Percentiles rank a stretch among this genome's conserved stretches.
Evolutionary conservation across 2,113 vertebrate species (phyloP).

Genomic region (Semnornis frantzii): DNA sequence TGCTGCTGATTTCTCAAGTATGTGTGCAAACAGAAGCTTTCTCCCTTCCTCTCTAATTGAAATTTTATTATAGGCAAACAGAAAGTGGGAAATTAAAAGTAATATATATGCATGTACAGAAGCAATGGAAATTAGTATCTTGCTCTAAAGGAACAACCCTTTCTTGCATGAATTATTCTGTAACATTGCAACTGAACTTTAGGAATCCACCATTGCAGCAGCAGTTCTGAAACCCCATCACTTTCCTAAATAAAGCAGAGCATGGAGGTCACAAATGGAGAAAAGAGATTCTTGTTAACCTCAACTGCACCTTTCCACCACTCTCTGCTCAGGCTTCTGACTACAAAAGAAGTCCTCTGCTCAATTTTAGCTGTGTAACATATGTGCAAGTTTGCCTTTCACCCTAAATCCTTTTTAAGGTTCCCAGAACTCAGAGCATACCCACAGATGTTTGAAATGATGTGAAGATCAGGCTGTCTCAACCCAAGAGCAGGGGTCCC

Average conservation of each 20-base stretch:
- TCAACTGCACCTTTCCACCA: neutral
- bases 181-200: neutral
- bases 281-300: neutral
- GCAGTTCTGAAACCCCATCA: neutral
- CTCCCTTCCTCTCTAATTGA: constrained; percentile 54
- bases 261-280: neutral
- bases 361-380: neutral
- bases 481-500: neutral
- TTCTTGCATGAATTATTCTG: neutral
- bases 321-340: neutral
- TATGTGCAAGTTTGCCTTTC: neutral
- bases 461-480: neutral
- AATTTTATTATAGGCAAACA: constrained; percentile 65
- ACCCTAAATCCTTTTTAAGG: neutral
- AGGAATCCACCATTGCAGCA: neutral
- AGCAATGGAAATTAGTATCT: neutral
- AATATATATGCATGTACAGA: constrained; percentile 39
- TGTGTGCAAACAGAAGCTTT: constrained; percentile 51
- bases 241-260: neutral
- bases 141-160: neutral
- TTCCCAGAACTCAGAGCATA: neutral
- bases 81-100: constrained; percentile 54
- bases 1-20: constrained; percentile 54
- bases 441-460: neutral
- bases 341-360: neutral